Evolutionary conservation across 2,888 invertebrate genomes (phyloP), one percentile per base, ranked within the genome.

Genomic region (Baccha elongata): DNA sequence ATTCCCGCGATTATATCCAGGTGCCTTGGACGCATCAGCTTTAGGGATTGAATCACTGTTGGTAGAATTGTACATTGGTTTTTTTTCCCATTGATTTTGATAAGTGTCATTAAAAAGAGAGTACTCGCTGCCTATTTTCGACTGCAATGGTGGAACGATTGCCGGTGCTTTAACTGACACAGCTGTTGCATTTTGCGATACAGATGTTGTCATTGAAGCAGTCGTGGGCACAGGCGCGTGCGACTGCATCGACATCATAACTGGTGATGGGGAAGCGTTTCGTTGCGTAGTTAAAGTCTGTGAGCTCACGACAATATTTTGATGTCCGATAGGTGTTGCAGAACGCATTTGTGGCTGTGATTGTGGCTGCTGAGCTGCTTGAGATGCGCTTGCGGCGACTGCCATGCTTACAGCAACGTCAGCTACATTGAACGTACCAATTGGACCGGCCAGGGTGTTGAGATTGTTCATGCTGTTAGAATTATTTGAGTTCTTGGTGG

Each of bases 11-110:
- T 90, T 90, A 90, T 97, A 98, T 0, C 97, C 97, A 0, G 97
- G 97, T 75, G 97, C 97, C 91, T 97, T 98, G 50, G 96, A 94
- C 3, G 95, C 96, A 91, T 97, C 97, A 81, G 94, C 96, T 92
- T 94, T 91, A 35, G 91, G 91, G 52, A 90, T 76, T 15, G 89
- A 87, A 84, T 92, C 89, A 60, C 86, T 87, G 1, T 87, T 88
- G 40, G 92, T 91, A 1, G 91, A 91, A 87, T 90, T 90, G 88
- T 92, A 91, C 71, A 87, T 87, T 88, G 92, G 80, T n/a, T 86
- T 85, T 42, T 87, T 92, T 88, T 92, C 91, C 90, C 92, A 91
- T 87, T 91, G 89, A 88, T 91, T 89, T 85, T 91, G 89, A 87
- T 92, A 89, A 89, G 92, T 87, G 88, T 96, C 96, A 89, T 96